Percentiles rank a stretch among this genome's conserved stretches.
Evolutionary conservation across 2,888 invertebrate genomes (phyloP).

Genomic region (Tenthredo mesomela): DNA sequence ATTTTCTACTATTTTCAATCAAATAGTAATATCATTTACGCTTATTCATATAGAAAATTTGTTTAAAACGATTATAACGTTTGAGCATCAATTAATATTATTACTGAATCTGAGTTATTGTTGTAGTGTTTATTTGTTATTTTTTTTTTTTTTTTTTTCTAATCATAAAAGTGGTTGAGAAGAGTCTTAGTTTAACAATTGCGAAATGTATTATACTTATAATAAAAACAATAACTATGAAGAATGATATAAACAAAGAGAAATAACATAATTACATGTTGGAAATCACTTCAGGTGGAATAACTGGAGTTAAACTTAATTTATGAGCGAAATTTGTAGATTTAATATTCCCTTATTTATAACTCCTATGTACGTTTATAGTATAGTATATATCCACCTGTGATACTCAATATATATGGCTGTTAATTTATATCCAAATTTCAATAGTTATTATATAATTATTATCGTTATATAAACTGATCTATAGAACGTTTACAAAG

Average conservation of each 20-base stretch:
- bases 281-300: slow-evolving; percentile 40
- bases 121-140: too few relatives aligned
- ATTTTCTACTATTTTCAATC: neutral
- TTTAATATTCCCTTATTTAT: neutral
- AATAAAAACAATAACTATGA: neutral
- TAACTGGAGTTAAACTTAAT: slow-evolving; percentile 2
- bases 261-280: slow-evolving; percentile 3
- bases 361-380: neutral
- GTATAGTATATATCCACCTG: neutral
- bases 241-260: neutral
- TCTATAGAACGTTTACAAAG: slow-evolving; percentile 58
- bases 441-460: slow-evolving; percentile 46
- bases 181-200: neutral
- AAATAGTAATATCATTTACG: neutral
- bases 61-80: neutral
- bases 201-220: neutral
- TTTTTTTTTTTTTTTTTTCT: neutral
- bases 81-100: neutral
- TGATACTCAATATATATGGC: neutral
- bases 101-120: neutral
- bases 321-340: neutral
- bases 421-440: slow-evolving; percentile 25
- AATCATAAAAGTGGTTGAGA: neutral
- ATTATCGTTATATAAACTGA: slow-evolving; percentile 56
- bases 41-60: neutral